Percentiles rank a stretch among this genome's conserved stretches.
These are phyloP conservation scores for Dyspetes luteomarginatus DNA, from an alignment of 2,888 invertebrate species.

Conservation along the genomic window DNA sequence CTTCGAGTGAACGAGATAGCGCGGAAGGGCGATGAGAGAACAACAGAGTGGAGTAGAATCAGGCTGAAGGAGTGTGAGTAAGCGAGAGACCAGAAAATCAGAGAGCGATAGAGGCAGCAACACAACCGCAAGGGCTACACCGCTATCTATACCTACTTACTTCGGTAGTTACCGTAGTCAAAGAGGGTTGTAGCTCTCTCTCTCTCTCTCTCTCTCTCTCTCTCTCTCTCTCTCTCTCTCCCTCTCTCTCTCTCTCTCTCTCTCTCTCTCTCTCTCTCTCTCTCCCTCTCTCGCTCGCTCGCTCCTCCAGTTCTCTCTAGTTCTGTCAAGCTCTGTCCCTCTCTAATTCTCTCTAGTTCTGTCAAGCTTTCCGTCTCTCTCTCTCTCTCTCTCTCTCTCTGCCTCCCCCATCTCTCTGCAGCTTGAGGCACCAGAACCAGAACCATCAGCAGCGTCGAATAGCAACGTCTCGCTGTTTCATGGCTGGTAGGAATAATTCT, in stretches of 20 bases:
- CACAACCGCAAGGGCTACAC: slow-evolving; percentile 55
- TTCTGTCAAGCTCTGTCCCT: slow-evolving; percentile 29
- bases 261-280: slow-evolving; percentile 33
- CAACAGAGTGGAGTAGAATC: slow-evolving; percentile 28
- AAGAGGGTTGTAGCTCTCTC: slow-evolving; percentile 55
- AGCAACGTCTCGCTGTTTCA: slow-evolving; percentile 58
- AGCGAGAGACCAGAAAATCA: slow-evolving; percentile 39
- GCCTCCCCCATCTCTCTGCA: slow-evolving; percentile 39
- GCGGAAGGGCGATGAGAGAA: neutral
- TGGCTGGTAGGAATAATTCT: slow-evolving; percentile 64
- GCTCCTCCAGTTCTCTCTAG: too few species aligned
- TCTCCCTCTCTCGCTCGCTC: too few species aligned
- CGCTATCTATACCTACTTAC: slow-evolving; percentile 57
- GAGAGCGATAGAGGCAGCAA: slow-evolving; percentile 42
- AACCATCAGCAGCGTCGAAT: slow-evolving; percentile 59
- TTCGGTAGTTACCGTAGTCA: slow-evolving; percentile 64
- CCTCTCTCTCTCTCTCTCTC: slow-evolving; percentile 33
- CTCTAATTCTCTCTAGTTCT: slow-evolving; percentile 35
- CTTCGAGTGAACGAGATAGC: neutral
- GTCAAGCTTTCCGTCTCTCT: slow-evolving; percentile 36
- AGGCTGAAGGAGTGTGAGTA: slow-evolving; percentile 13
- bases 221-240: slow-evolving; percentile 48
- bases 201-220: slow-evolving; percentile 26
- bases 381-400: slow-evolving; percentile 30
- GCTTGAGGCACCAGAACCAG: slow-evolving; percentile 43